These are phyloP conservation scores for Arion vulgaris DNA, from an alignment of 1,140 invertebrate species.

Conservation along the genomic window DNA sequence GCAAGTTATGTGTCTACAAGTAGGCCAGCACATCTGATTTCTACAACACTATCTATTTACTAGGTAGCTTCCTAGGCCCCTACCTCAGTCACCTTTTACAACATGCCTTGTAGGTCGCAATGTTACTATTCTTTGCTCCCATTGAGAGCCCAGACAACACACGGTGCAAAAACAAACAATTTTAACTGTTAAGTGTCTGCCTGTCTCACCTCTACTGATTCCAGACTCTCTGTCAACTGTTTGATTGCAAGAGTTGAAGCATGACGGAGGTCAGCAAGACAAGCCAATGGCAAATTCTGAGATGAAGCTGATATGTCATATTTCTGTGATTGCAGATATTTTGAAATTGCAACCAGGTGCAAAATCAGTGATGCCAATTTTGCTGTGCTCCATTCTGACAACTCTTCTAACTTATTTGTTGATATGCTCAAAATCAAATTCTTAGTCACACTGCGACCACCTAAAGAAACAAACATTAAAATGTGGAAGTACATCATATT, in stretches of 20 bases:
- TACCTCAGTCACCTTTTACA: too few relatives aligned
- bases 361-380: background rate
- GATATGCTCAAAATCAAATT: constrained; percentile 22
- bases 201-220: constrained; percentile 20
- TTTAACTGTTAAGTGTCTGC: too few relatives aligned
- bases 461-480: background rate
- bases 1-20: too few relatives aligned
- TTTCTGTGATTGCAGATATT: background rate
- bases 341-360: background rate
- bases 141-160: too few relatives aligned
- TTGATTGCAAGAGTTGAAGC: constrained; percentile 1
- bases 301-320: background rate
- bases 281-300: constrained; percentile 20
- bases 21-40: too few relatives aligned
- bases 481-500: too few relatives aligned
- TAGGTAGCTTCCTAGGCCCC: too few relatives aligned
- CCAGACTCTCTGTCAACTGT: constrained; percentile 21
- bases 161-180: too few relatives aligned
- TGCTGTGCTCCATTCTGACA: constrained; percentile 1
- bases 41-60: too few relatives aligned
- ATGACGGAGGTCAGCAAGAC: constrained; percentile 15
- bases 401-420: constrained; percentile 20
- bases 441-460: background rate
- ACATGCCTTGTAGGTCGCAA: too few relatives aligned
- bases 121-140: too few relatives aligned